Evolutionary conservation across 2,797 vertebrate species (phyloP).

Genomic region (Esox lucius): DNA sequence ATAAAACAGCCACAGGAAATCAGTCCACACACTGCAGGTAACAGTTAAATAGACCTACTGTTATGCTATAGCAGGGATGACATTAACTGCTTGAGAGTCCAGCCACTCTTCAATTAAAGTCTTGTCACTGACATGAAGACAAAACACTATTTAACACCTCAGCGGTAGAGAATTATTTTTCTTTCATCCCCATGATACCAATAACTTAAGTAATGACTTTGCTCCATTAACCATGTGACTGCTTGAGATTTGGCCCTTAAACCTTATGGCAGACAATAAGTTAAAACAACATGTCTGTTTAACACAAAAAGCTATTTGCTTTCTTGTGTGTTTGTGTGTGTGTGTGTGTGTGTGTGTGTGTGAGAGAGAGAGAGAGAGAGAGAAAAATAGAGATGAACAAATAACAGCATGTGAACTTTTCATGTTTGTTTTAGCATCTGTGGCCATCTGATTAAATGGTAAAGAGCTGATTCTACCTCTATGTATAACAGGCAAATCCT

Average conservation of each 20-base stretch:
- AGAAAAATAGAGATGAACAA: not conserved
- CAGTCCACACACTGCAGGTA: not conserved
- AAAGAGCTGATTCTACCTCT: not conserved
- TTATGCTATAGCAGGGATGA: not conserved
- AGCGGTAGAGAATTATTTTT: constrained; percentile 5
- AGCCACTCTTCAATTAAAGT: constrained; percentile 24
- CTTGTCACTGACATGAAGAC: constrained; percentile 23
- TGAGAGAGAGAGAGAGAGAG: not conserved
- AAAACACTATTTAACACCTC: constrained; percentile 19
- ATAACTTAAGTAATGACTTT: constrained; percentile 17
- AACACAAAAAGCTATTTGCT: too few relatives aligned
- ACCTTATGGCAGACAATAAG: not conserved
- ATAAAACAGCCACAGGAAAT: not conserved
- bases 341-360: not conserved
- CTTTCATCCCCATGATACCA: constrained; percentile 28
- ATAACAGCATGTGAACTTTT: not conserved
- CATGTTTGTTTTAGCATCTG: too few relatives aligned
- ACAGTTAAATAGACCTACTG: too few relatives aligned
- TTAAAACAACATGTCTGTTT: not conserved
- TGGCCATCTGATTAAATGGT: too few relatives aligned
- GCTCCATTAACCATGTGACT: not conserved
- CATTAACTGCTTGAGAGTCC: constrained; percentile 2
- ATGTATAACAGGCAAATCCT: not conserved
- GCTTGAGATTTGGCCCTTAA: not conserved
- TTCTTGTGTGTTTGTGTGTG: too few relatives aligned